Conservation (phyloP, 2,888 invertebrate genomes). For the Flexamia atlantica region DNA sequence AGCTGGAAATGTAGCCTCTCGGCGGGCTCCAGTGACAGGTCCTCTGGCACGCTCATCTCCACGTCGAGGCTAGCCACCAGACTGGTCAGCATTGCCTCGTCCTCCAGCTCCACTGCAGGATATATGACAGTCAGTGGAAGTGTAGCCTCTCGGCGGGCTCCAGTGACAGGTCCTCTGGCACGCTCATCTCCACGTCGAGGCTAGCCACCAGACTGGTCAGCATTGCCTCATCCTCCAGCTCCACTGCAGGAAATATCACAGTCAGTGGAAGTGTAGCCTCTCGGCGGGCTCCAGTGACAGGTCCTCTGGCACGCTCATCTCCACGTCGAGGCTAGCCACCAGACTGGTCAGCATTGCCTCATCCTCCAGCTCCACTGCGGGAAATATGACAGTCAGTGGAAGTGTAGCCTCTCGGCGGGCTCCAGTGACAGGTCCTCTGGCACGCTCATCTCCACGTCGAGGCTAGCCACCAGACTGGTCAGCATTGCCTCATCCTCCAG, state of each 20-base stretch:
- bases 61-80: slow-evolving; percentile 74
- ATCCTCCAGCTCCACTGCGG: slow-evolving; percentile 65
- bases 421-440: slow-evolving; percentile 43
- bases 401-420: slow-evolving; percentile 65
- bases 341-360: slow-evolving; percentile 71
- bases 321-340: slow-evolving; percentile 74
- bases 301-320: slow-evolving; percentile 72
- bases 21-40: slow-evolving; percentile 46
- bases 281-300: slow-evolving; percentile 58
- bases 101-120: slow-evolving; percentile 65
- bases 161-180: slow-evolving; percentile 65
- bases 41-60: slow-evolving; percentile 72
- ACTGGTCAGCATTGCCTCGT: slow-evolving; percentile 69
- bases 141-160: slow-evolving; percentile 65
- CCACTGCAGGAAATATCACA: slow-evolving; percentile 67
- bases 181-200: slow-evolving; percentile 74
- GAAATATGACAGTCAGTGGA: slow-evolving; percentile 60
- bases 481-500: slow-evolving; percentile 25
- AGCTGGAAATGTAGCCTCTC: slow-evolving; percentile 67
- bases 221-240: slow-evolving; percentile 24
- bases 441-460: slow-evolving; percentile 74
- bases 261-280: slow-evolving; percentile 67
- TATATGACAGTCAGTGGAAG: slow-evolving; percentile 62
- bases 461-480: slow-evolving; percentile 74
- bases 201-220: slow-evolving; percentile 74